phyloP scores from a whole-genome alignment of 2,888 invertebrate species.

The Lysandra bellargus region DNA sequence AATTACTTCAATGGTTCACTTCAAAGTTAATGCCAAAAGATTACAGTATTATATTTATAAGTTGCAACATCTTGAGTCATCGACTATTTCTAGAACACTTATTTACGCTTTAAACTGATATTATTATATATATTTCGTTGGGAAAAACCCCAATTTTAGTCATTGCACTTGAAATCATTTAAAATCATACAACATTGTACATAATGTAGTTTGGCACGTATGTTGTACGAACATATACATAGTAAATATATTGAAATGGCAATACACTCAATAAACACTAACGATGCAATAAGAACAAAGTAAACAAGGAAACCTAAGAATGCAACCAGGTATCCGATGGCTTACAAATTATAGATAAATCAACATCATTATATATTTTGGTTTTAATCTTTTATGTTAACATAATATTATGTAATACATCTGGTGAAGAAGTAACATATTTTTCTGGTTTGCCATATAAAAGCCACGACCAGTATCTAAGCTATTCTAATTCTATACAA shows the following conservation, averaged over 20 bases:
- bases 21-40: no score
- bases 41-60: neutral
- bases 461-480: neutral
- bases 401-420: no score
- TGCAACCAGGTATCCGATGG: constrained; percentile 10
- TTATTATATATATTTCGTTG: neutral
- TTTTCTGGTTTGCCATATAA: neutral
- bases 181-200: neutral
- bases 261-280: constrained; percentile 32
- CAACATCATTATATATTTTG: neutral
- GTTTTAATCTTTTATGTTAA: no score
- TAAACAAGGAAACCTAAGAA: constrained; percentile 31
- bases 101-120: neutral
- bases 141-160: neutral
- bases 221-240: neutral
- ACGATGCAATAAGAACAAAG: constrained; percentile 31
- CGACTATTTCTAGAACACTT: neutral
- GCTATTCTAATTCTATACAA: neutral
- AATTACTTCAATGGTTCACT: neutral
- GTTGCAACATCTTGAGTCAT: neutral
- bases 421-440: neutral
- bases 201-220: neutral
- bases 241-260: constrained; percentile 26
- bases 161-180: neutral
- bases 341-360: neutral